A percentile compares a stretch with the other conserved stretches of the same genome.
phyloP scores from a whole-genome alignment of 23 tunicate genomes.

The Corella eumyota region DNA sequence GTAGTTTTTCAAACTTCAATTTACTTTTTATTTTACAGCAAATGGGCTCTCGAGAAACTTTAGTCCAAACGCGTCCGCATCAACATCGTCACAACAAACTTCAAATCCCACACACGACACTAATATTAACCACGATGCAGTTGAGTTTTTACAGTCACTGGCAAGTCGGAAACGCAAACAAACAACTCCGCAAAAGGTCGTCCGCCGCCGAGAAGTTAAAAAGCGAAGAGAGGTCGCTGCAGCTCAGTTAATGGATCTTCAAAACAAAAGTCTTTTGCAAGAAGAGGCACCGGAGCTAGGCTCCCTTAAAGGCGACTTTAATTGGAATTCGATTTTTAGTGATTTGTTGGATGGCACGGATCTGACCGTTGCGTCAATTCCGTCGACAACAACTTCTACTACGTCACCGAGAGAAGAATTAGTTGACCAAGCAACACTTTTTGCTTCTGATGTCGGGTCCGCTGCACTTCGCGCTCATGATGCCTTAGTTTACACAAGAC shows the following conservation, averaged over 20 bases:
- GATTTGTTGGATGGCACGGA: conserved; percentile 23
- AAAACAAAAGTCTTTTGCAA: conserved; percentile 20
- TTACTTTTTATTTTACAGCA: no score
- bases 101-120: neutral
- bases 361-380: neutral
- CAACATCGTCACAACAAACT: neutral
- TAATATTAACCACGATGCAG: neutral
- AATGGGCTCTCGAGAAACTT: no score
- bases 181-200: conserved; percentile 42
- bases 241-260: neutral
- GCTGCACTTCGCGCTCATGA: neutral
- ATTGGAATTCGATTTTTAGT: conserved; percentile 58
- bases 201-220: conserved; percentile 6
- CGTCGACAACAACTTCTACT: neutral
- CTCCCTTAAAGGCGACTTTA: conserved; percentile 87
- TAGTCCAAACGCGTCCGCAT: neutral
- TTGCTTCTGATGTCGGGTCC: neutral
- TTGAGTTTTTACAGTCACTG: neutral
- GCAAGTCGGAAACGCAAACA: conserved; percentile 43
- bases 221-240: conserved; percentile 5
- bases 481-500: neutral
- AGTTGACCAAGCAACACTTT: no score
- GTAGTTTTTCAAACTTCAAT: no score
- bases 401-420: no score
- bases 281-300: conserved; percentile 93